Base-by-base conservation (phyloP, 2,797 vertebrate species). In the Notolepis coatsorum region DNA sequence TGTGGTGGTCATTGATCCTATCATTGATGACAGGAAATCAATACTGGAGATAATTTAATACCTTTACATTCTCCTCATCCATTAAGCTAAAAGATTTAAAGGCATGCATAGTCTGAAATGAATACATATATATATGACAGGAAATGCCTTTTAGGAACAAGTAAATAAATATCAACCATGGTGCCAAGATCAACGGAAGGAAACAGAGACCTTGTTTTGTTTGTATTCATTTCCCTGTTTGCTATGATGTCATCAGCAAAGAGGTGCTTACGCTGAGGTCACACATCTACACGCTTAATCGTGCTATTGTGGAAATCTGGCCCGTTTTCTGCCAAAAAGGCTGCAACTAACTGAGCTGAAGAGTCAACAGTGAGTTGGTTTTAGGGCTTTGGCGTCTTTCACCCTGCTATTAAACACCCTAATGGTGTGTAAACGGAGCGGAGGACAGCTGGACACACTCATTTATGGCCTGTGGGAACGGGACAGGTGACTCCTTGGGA, bases 401-500 rank as follows among this genome's bases (percentile, higher is more conserved):
- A 74, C 53, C 12, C 43, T 55, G 80, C 80, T 56, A 64, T 84
- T 89, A 84, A 89, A 89, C 71, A 79, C 56, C 71, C 75, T 84
- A 83, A 87, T 69, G 65, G 49, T 45, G 28, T 43, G 54, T 58
- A 59, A 49, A 66, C 38, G 82, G 56, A 27, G 48, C 47, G 27
- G 23, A 21, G 24, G 45, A 82, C 89, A 92, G 90, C 90, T 91
- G 91, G 83, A 82, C 84, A 84, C 82, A 86, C 83, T 70, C 72
- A 71, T 68, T 73, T 45, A 53, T 77, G 47, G 75, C 65, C 68
- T 64, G 76, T 84, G 84, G 83, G 84, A 89, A 73, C 55, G 67
- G n/a, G 87, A 87, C 90, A 91, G 90, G 80, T 91, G 89, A 91
- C 47, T 63, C 77, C 74, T 83, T 85, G 73, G 82, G 35, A 69